These are phyloP conservation scores for Amblyopsis rosae DNA, from an alignment of 2,113 vertebrate species.

Conservation along the genomic window DNA sequence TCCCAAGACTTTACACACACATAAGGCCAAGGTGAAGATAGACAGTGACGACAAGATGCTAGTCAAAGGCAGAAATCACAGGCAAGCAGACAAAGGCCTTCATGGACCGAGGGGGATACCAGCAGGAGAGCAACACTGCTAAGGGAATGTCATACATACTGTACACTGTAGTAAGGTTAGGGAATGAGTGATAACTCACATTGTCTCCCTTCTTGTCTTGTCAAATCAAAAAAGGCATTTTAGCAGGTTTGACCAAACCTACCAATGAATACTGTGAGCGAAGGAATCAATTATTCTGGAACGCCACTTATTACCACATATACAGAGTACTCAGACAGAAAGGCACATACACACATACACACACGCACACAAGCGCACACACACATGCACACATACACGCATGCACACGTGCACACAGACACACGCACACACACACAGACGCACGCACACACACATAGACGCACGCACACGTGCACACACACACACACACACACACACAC, in stretches of 20 bases:
- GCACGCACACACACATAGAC: conserved; percentile 9
- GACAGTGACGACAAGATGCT: conserved; percentile 22
- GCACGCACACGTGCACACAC: conserved; percentile 16
- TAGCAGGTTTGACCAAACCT: conserved; percentile 70
- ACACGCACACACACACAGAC: conserved; percentile 36
- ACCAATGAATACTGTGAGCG: conserved; percentile 63
- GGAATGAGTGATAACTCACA: conserved; percentile 42
- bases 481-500: conserved; percentile 32
- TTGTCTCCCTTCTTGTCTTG: conserved; percentile 47
- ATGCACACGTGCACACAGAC: conserved; percentile 24
- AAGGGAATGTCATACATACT: conserved; percentile 29
- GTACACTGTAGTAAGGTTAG: conserved; percentile 23
- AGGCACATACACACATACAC: conserved; percentile 6
- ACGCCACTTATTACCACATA: conserved; percentile 63
- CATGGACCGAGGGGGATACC: conserved; percentile 21
- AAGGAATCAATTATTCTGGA: conserved; percentile 72
- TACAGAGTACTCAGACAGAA: conserved; percentile 19
- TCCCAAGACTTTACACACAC: conserved; percentile 22
- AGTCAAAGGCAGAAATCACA: conserved; percentile 21
- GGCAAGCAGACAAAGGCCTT: conserved; percentile 27
- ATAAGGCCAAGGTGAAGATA: conserved; percentile 31
- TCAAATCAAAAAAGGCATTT: conserved; percentile 68
- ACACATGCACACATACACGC: conserved; percentile 5
- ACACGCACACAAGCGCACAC: conserved; percentile 12
- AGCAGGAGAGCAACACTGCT: conserved; percentile 27